Percentiles rank a stretch among this genome's conserved stretches.
Evolutionary conservation across 1,140 invertebrate genomes (phyloP).

Genomic region (Sesamia nonagrioides): DNA sequence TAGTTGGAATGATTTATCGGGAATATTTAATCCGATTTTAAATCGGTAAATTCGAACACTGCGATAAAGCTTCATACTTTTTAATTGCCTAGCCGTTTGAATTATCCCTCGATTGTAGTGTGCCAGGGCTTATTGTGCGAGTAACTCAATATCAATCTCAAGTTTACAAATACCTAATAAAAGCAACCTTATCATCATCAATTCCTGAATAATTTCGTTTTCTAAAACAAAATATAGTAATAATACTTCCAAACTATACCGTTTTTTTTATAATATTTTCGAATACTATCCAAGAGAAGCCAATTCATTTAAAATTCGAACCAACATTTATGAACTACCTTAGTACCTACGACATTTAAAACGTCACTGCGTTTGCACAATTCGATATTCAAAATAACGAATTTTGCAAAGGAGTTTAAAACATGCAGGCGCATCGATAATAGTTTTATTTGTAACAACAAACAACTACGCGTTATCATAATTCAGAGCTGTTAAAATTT

Average conservation of each 20-base stretch:
- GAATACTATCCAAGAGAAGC: constrained; percentile 4
- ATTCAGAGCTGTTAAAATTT: constrained; percentile 3
- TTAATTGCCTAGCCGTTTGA: no score
- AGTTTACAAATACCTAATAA: not conserved
- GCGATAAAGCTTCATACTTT: no score
- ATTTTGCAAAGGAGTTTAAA: not conserved
- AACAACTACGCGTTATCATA: constrained; percentile 14
- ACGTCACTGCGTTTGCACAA: constrained; percentile 1
- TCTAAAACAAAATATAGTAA: constrained; percentile 21
- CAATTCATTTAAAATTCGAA: constrained; percentile 19
- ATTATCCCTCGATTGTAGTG: no score
- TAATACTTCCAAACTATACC: constrained; percentile 15
- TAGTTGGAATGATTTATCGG: no score
- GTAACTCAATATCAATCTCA: not conserved
- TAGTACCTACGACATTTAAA: constrained; percentile 13
- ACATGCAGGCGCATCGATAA: constrained; percentile 1
- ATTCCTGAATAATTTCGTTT: not conserved
- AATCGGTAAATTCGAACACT: no score
- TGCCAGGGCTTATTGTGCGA: no score
- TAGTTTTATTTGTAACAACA: not conserved
- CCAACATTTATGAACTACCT: no score
- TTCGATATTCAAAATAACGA: constrained; percentile 5
- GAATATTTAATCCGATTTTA: no score
- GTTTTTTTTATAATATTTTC: not conserved
- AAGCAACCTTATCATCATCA: not conserved